Percentiles rank a stretch among this genome's conserved stretches.
These are phyloP conservation scores for Siderastrea siderea DNA, from an alignment of 92 coral and sea anemone species.

Conservation along the genomic window DNA sequence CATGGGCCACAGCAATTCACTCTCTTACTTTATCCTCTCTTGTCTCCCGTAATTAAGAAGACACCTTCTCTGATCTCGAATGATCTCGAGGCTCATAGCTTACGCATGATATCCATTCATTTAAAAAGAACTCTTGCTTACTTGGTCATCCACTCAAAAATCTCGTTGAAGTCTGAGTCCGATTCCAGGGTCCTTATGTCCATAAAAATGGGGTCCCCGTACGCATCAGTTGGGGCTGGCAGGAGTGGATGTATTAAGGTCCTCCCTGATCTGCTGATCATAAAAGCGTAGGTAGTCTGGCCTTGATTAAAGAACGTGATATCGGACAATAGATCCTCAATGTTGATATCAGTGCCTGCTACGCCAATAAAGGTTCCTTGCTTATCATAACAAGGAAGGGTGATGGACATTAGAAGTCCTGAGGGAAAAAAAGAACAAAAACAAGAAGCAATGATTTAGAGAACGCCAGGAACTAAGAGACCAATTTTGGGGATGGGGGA, in stretches of 20 bases:
- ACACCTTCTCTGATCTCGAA: too few relatives aligned
- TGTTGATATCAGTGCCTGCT: slow-evolving; percentile 64
- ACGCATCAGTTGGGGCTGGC: slow-evolving; percentile 42
- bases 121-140: not conserved
- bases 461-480: too few relatives aligned
- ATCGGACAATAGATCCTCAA: slow-evolving; percentile 68
- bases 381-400: slow-evolving; percentile 64
- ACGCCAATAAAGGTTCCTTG: slow-evolving; percentile 68
- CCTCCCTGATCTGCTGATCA: slow-evolving; percentile 56
- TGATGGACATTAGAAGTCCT: slow-evolving; percentile 72
- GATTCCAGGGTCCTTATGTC: slow-evolving; percentile 64
- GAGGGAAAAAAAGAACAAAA: not conserved
- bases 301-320: slow-evolving; percentile 62
- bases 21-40: too few relatives aligned
- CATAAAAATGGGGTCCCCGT: slow-evolving; percentile 44
- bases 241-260: slow-evolving; percentile 68
- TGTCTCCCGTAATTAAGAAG: too few relatives aligned
- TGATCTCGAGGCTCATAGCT: too few relatives aligned
- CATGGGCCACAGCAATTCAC: too few relatives aligned
- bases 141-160: slow-evolving; percentile 67
- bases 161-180: slow-evolving; percentile 19
- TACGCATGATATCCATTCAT: too few relatives aligned
- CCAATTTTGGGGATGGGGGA: too few relatives aligned
- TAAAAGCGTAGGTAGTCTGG: slow-evolving; percentile 67
- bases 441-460: not conserved